Evolutionary conservation across 2,888 invertebrate species (phyloP), one percentile per base, ranked within the genome.

Genomic region (Drosophila kanekoi): DNA sequence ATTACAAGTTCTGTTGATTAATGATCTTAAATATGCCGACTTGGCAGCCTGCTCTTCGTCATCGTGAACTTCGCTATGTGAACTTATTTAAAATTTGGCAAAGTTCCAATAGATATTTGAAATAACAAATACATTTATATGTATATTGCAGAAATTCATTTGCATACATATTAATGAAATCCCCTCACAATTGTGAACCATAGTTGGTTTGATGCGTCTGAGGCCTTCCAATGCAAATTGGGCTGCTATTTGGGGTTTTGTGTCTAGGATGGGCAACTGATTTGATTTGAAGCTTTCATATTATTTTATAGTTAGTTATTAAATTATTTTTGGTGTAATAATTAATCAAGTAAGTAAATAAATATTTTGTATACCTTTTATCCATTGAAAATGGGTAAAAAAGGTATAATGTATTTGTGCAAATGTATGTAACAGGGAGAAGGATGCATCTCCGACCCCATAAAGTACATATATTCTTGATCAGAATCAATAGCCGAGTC

Each of bases 1-100:
- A 89, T 89, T 85, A 89, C 85, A 77, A 48, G 88, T 65, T 71
- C 53, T 61, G 72, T 73, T 87, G 89, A 85, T 85, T 85, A 85
- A 89, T 85, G 89, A 76, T 79, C 77, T 66, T 48, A 75, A 88
- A 80, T 88, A 70, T 63, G 63, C 61, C 43, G 51, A 53, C 35
- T 52, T 59, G 37, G 9, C 57, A 44, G 14, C n/a, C 41, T 47
- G 32, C 11, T 13, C n/a, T 23, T n/a, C 41, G 18, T 23, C 45
- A 43, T 45, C 16, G n/a, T 54, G 44, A 51, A 56, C 54, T 68
- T 68, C 37, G 16, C 18, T 14, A 2, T 47, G n/a, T 49, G 10
- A 73, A 48, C 43, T 53, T 47, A 43, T 47, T 43, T 35, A 41
- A 57, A 48, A 33, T 54, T 33, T 41, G 37, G 45, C 11, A 52